Percentiles rank a stretch among this genome's conserved stretches.
Conservation (phyloP, 2,113 vertebrate species). For the Ivindomyrus marchei region DNA sequence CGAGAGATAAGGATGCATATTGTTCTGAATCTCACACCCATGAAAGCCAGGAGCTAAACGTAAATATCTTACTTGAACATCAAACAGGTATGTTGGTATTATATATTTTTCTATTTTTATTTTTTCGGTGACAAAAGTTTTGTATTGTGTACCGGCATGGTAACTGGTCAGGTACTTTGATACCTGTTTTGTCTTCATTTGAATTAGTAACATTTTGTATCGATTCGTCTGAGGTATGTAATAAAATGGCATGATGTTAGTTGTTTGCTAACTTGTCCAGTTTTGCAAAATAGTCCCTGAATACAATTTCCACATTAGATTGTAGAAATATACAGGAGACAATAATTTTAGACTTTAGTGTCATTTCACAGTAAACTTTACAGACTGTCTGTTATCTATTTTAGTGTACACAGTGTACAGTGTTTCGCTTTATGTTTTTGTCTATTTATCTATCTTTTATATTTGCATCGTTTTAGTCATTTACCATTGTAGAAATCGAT, state of each 20-base stretch:
- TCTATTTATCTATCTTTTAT: background rate
- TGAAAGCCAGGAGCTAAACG: background rate
- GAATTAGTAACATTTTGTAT: background rate
- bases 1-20: background rate
- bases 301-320: background rate
- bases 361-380: background rate
- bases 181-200: background rate
- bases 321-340: background rate
- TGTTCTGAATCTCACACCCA: background rate
- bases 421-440: background rate
- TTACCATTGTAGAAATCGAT: background rate
- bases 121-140: background rate
- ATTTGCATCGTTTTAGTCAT: background rate
- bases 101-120: background rate
- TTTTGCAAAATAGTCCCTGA: background rate
- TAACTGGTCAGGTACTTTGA: background rate
- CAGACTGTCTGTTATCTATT: background rate
- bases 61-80: background rate
- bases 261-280: background rate
- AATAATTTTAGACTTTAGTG: background rate
- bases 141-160: background rate
- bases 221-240: background rate
- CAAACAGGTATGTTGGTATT: conserved; percentile 6
- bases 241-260: background rate
- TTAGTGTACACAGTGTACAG: background rate